phyloP scores from a whole-genome alignment of 2,797 vertebrate species.

The Brachymystax lenok region DNA sequence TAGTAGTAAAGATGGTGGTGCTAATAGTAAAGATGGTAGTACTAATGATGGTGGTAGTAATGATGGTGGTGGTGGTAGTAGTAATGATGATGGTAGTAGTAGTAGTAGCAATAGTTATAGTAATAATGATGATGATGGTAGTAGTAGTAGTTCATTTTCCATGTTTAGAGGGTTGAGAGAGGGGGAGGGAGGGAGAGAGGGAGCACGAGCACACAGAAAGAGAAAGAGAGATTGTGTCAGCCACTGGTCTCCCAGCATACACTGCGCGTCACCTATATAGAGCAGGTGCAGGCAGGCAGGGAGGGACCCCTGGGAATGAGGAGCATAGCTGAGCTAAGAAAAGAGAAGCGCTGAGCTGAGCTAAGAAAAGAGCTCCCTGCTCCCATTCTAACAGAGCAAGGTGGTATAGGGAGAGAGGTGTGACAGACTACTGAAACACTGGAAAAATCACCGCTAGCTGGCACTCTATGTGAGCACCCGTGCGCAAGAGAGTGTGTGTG shows the following conservation, averaged over 20 bases:
- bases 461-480: not conserved
- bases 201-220: constrained; percentile 20
- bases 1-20: too few species aligned
- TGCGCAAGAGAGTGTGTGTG: not conserved
- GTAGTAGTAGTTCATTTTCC: too few species aligned
- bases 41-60: too few species aligned
- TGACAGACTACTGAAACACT: not conserved
- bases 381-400: constrained; percentile 81
- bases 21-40: too few species aligned
- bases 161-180: constrained; percentile 16
- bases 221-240: constrained; percentile 53
- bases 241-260: constrained; percentile 72
- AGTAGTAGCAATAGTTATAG: too few species aligned
- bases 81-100: too few species aligned
- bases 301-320: constrained; percentile 71
- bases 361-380: constrained; percentile 82
- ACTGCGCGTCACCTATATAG: constrained; percentile 71
- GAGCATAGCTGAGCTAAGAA: constrained; percentile 28
- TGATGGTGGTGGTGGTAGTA: too few species aligned
- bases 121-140: too few species aligned
- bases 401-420: constrained; percentile 58
- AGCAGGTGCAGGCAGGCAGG: constrained; percentile 71
- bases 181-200: constrained; percentile 12
- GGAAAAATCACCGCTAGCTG: not conserved
- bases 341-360: constrained; percentile 21